Evolutionary conservation across 1,140 invertebrate genomes (phyloP).

Genomic region (Drosophila pandora): DNA sequence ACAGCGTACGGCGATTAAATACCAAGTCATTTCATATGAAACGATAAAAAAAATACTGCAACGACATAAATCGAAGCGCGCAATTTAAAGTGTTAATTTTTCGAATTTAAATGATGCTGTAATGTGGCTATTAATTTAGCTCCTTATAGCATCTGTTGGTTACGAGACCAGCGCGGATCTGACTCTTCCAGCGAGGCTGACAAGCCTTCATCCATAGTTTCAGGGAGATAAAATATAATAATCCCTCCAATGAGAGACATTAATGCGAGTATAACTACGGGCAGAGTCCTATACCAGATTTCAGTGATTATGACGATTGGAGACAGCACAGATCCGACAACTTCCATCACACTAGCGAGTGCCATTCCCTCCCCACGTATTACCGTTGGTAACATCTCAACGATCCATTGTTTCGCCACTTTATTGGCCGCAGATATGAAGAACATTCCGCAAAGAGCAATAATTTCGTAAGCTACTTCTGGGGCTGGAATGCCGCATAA

Average conservation of each 20-base stretch:
- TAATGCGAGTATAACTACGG: conserved; percentile 89
- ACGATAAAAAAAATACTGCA: background rate
- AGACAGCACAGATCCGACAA: conserved; percentile 90
- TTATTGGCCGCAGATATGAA: conserved; percentile 94
- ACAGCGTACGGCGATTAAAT: background rate
- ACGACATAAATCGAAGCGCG: background rate
- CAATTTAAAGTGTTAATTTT: background rate
- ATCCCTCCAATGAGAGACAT: conserved; percentile 86
- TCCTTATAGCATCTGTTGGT: no score
- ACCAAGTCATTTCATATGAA: background rate
- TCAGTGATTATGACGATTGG: conserved; percentile 92
- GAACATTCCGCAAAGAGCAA: conserved; percentile 90
- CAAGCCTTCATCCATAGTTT: conserved; percentile 91
- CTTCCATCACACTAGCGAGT: conserved; percentile 92
- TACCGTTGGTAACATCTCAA: conserved; percentile 93
- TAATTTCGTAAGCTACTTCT: conserved; percentile 87
- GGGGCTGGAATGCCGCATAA: conserved; percentile 89
- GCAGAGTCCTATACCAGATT: conserved; percentile 87
- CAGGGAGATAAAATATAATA: conserved; percentile 89
- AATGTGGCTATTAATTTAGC: background rate
- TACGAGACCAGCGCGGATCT: conserved; percentile 13
- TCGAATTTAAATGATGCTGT: no score
- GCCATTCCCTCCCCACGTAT: conserved; percentile 92
- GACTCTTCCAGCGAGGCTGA: conserved; percentile 87
- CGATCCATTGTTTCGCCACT: conserved; percentile 93